Percentiles rank a stretch among this genome's conserved stretches.
Conservation (phyloP, 2,888 invertebrate genomes). For the Adineta ricciae region DNA sequence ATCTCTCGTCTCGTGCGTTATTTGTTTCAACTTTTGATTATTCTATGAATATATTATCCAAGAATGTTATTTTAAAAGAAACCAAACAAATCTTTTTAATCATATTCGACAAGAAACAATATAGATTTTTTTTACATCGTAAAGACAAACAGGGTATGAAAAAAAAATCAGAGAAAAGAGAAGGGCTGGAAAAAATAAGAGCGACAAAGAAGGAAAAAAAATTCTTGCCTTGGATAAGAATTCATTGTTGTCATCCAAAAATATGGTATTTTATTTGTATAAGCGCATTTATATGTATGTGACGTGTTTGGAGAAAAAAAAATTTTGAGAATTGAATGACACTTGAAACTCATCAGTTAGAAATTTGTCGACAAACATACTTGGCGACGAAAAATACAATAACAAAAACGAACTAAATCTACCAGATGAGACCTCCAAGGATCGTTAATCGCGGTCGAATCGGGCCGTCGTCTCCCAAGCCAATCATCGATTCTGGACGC, state of each 20-base stretch:
- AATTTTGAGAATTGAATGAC: neutral
- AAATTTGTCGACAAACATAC: neutral
- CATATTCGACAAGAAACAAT: neutral
- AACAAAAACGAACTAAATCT: neutral
- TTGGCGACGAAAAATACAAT: neutral
- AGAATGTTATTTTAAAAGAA: neutral
- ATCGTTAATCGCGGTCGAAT: neutral
- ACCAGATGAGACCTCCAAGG: neutral
- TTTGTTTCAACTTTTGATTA: neutral
- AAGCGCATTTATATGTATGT: neutral
- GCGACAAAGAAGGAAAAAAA: neutral
- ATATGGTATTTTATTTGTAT: neutral
- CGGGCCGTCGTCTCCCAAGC: neutral
- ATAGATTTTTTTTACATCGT: neutral
- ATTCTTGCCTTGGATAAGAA: neutral
- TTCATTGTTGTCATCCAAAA: neutral
- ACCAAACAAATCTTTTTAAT: neutral
- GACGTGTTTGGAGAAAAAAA: neutral
- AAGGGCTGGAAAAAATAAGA: too few relatives aligned
- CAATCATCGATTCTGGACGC: neutral
- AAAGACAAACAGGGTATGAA: too few relatives aligned
- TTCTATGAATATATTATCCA: neutral
- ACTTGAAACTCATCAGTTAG: neutral
- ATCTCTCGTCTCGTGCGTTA: neutral
- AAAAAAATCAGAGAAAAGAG: too few relatives aligned